A percentile compares a stretch with the other conserved stretches of the same genome.
Conservation (phyloP, 1,140 invertebrate genomes). For the Onthophagus taurus region DNA sequence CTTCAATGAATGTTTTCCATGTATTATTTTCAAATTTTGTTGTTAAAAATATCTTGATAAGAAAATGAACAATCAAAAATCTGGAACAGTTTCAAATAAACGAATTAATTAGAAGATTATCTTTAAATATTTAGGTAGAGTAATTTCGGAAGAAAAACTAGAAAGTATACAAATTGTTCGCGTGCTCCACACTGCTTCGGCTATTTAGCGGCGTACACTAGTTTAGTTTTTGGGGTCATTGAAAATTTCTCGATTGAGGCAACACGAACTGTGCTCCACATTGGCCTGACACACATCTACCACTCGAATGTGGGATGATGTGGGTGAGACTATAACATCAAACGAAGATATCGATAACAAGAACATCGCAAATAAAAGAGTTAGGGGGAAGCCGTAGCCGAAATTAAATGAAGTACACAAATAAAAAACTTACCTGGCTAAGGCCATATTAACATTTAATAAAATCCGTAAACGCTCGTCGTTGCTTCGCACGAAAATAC, state of each 20-base stretch:
- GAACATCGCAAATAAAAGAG: neutral
- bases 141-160: too few relatives aligned
- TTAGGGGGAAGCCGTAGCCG: neutral
- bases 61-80: too few relatives aligned
- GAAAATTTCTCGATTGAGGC: slow-evolving; percentile 28
- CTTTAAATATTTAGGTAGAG: too few relatives aligned
- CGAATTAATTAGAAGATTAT: too few relatives aligned
- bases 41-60: too few relatives aligned
- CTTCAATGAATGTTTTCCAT: too few relatives aligned
- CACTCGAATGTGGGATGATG: slow-evolving; percentile 15
- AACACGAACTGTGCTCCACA: slow-evolving; percentile 27
- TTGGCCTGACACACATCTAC: slow-evolving; percentile 24
- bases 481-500: too few relatives aligned
- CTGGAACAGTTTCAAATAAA: too few relatives aligned
- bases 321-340: slow-evolving; percentile 17
- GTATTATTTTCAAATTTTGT: too few relatives aligned
- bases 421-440: slow-evolving; percentile 21
- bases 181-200: too few relatives aligned
- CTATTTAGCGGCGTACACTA: slow-evolving; percentile 8
- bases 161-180: too few relatives aligned
- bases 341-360: neutral
- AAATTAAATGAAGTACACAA: neutral
- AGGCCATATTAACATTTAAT: slow-evolving; percentile 25
- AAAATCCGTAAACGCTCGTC: too few relatives aligned
- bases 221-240: slow-evolving; percentile 25